phyloP scores from a whole-genome alignment of 2,113 vertebrate species.

The Notiomystis cincta region DNA sequence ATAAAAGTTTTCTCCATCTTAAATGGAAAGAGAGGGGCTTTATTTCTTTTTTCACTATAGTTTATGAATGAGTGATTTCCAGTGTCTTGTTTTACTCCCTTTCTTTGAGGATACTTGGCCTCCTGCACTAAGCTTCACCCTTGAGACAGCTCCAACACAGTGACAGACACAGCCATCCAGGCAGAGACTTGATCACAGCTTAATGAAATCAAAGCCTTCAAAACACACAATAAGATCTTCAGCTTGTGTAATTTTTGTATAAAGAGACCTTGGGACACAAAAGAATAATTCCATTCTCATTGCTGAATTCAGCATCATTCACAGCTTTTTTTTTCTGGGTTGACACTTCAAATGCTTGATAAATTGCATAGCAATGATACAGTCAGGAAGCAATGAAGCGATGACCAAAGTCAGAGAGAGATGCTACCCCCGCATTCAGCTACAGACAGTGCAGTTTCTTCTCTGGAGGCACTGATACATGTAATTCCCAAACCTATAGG shows the following conservation, averaged over 20 bases:
- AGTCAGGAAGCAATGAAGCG: neutral
- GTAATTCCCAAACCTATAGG: neutral
- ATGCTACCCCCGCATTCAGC: neutral
- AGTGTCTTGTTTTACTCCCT: neutral
- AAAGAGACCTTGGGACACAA: neutral
- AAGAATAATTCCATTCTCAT: neutral
- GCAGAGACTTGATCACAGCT: neutral
- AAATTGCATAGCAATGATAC: neutral
- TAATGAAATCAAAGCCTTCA: neutral
- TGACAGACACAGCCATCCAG: neutral
- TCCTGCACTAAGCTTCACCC: neutral
- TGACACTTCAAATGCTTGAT: neutral
- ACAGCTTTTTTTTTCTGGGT: neutral
- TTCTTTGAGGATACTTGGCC: neutral
- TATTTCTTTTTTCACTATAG: neutral
- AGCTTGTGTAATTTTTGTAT: neutral
- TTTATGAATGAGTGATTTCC: neutral
- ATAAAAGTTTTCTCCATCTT: neutral
- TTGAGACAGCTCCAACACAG: neutral
- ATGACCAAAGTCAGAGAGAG: neutral
- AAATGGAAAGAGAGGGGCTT: neutral
- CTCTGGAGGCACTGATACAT: neutral
- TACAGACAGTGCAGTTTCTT: neutral
- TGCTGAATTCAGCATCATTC: neutral
- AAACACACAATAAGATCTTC: neutral